Conservation (phyloP, 1,140 invertebrate species). For the Aplysia californica region DNA sequence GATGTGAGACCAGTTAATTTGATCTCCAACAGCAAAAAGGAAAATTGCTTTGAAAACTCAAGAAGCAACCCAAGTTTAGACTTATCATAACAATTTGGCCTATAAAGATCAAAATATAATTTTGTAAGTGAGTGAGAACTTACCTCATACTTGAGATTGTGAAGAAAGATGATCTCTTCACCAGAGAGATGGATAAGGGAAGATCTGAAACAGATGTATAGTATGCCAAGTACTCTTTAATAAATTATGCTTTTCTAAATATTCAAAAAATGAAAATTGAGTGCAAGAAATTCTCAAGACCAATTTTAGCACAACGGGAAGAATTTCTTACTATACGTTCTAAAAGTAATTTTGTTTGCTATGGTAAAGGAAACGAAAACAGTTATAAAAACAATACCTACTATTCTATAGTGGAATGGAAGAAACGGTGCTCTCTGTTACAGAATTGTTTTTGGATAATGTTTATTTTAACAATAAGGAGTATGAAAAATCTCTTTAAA, state of each 20-base stretch:
- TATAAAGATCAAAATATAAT: not conserved
- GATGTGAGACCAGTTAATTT: not conserved
- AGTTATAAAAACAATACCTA: no score
- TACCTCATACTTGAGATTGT: conserved; percentile 10
- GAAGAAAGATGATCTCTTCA: conserved; percentile 21
- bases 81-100: not conserved
- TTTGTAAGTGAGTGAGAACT: not conserved
- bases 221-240: no score
- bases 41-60: no score
- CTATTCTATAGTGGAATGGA: no score
- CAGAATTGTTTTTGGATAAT: no score
- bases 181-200: conserved; percentile 12
- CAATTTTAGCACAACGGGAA: no score
- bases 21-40: not conserved
- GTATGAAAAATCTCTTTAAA: no score
- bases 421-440: no score
- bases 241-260: not conserved
- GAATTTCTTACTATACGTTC: no score
- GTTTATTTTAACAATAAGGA: no score
- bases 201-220: not conserved
- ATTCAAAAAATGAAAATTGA: not conserved
- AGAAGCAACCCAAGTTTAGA: no score
- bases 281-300: not conserved
- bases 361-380: not conserved
- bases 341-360: no score